Base-by-base conservation (phyloP, 2,113 vertebrate genomes). In the Pogona vitticeps region DNA sequence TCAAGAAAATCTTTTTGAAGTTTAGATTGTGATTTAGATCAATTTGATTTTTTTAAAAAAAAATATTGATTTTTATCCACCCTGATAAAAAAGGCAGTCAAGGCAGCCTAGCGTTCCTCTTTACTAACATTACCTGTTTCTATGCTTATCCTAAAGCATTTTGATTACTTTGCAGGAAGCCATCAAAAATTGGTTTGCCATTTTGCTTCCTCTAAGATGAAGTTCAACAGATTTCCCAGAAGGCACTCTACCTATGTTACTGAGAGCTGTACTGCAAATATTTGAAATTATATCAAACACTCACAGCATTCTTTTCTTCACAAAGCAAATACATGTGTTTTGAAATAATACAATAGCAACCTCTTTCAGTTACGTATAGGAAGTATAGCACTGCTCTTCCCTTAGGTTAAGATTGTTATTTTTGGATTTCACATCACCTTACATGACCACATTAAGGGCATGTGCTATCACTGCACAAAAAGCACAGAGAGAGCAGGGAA, bases 401-500 rank as follows among this genome's bases (percentile, higher is more conserved):
- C 38, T 67, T 80, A 31, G 26, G 28, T 42, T 38, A 61, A 72
- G 28, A 15, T 13, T 73, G 33, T 83, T 83, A 38, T 58, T 83
- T 10, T 0, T 28, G 76, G 78, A n/a, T 15, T 46, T 40, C 76
- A n/a, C 36, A 79, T 12, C 2, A 0, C 0, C 18, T 92, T 94
- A 92, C 90, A 93, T 75, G 92, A 91, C 87, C 83, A 79, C 17
- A 76, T 78, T 93, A 91, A 91, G 86, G 92, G 92, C 89, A 94
- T 95, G 94, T 95, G 91, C 89, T 90, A 94, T 94, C 92, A 92
- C 95, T 31, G 82, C 36, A 80, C 86, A 88, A 82, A 80, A 92
- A 77, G 88, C 91, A 95, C 94, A 96, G 90, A 92, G 90, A 95
- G 87, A 91, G 89, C 94, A 94, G 93, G 90, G 92, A 94, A 95